Evolutionary conservation across 2,113 vertebrate genomes (phyloP).

Genomic region (Eurystomus gularis): DNA sequence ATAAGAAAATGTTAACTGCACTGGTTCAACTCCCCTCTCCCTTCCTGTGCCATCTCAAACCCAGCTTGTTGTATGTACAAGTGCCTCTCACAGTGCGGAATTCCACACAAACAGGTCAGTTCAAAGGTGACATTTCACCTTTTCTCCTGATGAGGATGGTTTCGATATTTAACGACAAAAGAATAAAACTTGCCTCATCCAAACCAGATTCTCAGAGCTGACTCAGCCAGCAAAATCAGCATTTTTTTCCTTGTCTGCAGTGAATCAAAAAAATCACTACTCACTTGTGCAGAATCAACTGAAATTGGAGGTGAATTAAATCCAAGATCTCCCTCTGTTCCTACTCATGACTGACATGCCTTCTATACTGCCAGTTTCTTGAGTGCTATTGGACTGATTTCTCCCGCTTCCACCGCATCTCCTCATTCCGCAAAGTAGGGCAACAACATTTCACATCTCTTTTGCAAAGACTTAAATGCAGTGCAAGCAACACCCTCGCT

Average conservation of each 20-base stretch:
- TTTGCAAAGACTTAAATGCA: neutral
- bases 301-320: constrained; percentile 64
- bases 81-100: neutral
- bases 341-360: constrained; percentile 53
- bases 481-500: neutral
- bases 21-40: neutral
- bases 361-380: constrained; percentile 54
- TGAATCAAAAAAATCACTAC: constrained; percentile 43
- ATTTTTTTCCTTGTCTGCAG: constrained; percentile 34
- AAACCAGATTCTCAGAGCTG: constrained; percentile 33
- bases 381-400: constrained; percentile 57
- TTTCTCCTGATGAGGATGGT: neutral
- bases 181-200: neutral
- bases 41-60: neutral
- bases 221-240: constrained; percentile 66
- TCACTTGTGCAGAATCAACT: constrained; percentile 44
- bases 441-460: constrained; percentile 16
- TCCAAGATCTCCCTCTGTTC: constrained; percentile 66
- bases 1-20: neutral
- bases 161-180: neutral
- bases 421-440: constrained; percentile 49
- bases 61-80: neutral
- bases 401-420: constrained; percentile 31
- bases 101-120: neutral
- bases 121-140: neutral